Evolutionary conservation across 1,140 invertebrate species (phyloP).

Genomic region (Charaxes varanes): DNA sequence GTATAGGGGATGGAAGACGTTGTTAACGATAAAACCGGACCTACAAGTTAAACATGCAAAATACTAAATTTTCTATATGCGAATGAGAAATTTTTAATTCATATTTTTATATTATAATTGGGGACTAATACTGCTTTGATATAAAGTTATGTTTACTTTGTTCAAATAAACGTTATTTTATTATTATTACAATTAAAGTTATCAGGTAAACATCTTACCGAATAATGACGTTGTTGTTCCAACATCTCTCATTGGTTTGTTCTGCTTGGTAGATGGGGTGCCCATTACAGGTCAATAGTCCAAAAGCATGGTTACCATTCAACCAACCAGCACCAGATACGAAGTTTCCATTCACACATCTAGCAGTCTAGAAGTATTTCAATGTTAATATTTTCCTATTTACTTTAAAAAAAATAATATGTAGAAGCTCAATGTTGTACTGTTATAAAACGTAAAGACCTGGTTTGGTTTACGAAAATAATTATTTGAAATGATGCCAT

Average conservation of each 20-base stretch:
- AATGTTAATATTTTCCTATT: too few relatives aligned
- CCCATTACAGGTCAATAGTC: slow-evolving; percentile 36
- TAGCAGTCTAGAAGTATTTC: slow-evolving; percentile 38
- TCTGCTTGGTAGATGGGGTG: slow-evolving; percentile 39
- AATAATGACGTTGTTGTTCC: slow-evolving; percentile 48
- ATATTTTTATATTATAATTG: neutral
- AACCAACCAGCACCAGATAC: slow-evolving; percentile 50
- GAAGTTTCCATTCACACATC: slow-evolving; percentile 36
- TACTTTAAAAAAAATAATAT: neutral
- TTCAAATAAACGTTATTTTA: too few relatives aligned
- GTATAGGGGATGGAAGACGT: slow-evolving; percentile 44
- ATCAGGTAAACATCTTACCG: slow-evolving; percentile 24
- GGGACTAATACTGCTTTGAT: too few relatives aligned
- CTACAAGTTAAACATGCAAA: slow-evolving; percentile 25
- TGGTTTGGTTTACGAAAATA: too few relatives aligned
- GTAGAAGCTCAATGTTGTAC: too few relatives aligned
- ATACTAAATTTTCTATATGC: neutral
- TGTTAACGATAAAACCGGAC: slow-evolving; percentile 45
- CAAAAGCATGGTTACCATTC: slow-evolving; percentile 39
- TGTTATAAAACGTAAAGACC: too few relatives aligned
- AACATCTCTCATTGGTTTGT: slow-evolving; percentile 37
- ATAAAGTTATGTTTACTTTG: too few relatives aligned
- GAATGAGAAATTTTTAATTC: slow-evolving; percentile 1
- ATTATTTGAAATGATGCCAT: too few relatives aligned
- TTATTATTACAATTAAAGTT: neutral